Conservation (phyloP, 2,113 vertebrate species). For the Choloepus hoffmanni region DNA sequence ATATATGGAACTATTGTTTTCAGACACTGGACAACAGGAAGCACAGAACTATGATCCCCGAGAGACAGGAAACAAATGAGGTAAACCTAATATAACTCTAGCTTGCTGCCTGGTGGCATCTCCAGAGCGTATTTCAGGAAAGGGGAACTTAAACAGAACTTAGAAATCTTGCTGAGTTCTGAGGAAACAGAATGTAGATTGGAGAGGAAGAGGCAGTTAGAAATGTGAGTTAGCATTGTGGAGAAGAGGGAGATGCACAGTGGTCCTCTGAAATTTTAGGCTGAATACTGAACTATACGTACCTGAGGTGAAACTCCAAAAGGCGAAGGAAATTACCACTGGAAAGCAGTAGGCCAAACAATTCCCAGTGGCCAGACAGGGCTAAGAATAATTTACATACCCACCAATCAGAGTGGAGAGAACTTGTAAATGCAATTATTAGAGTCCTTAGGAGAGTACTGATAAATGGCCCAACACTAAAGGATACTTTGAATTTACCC, state of each 20-base stretch:
- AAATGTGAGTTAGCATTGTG: neutral
- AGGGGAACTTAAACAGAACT: neutral
- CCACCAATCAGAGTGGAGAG: too few relatives aligned
- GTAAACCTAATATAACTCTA: neutral
- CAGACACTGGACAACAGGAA: neutral
- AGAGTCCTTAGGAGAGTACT: neutral
- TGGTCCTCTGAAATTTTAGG: neutral
- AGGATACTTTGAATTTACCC: neutral
- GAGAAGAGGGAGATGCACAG: neutral
- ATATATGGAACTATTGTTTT: neutral
- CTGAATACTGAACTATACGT: neutral
- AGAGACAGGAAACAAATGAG: neutral
- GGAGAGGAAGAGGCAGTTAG: neutral
- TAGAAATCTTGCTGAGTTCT: neutral
- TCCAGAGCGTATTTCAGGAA: neutral
- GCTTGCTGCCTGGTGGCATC: neutral
- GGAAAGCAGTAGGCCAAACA: neutral
- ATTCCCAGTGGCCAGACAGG: neutral
- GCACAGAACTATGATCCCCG: neutral
- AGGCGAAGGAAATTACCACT: too few relatives aligned
- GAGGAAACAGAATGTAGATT: neutral
- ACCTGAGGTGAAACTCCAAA: neutral
- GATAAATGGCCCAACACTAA: neutral
- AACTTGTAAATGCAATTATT: neutral
- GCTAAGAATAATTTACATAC: neutral